Conservation (phyloP, 2,797 vertebrate species). For the Karalla daura region DNA sequence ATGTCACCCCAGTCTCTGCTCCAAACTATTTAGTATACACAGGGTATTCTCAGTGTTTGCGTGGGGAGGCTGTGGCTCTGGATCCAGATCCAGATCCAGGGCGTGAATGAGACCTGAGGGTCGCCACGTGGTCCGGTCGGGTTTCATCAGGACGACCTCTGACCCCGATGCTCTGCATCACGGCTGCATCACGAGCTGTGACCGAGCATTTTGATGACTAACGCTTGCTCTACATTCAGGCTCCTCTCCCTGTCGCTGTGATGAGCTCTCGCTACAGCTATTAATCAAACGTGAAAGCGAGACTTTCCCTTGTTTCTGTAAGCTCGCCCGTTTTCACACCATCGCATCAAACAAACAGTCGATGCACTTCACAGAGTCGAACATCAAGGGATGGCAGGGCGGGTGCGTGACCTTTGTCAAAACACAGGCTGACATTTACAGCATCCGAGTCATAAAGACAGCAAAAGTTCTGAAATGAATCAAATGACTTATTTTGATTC, state of each 20-base stretch:
- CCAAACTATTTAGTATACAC: no score
- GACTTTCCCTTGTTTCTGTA: conserved; percentile 63
- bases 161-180: no score
- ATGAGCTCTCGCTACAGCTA: conserved; percentile 51
- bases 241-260: conserved; percentile 34
- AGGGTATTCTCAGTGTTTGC: no score
- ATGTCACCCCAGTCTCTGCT: no score
- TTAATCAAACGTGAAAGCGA: conserved; percentile 54
- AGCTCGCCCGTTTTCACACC: conserved; percentile 42
- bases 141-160: no score
- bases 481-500: background rate
- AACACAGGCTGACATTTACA: background rate
- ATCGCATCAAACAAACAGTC: conserved; percentile 31
- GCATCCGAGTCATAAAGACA: conserved; percentile 9
- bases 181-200: background rate
- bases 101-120: no score
- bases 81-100: no score
- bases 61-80: no score
- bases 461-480: background rate
- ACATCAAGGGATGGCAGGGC: conserved; percentile 28
- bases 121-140: no score
- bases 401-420: conserved; percentile 50
- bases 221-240: conserved; percentile 42
- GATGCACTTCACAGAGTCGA: conserved; percentile 20
- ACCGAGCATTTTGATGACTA: conserved; percentile 36